A percentile compares a stretch with the other conserved stretches of the same genome.
phyloP scores from a whole-genome alignment of 2,113 vertebrate species.

The Bungarus multicinctus region DNA sequence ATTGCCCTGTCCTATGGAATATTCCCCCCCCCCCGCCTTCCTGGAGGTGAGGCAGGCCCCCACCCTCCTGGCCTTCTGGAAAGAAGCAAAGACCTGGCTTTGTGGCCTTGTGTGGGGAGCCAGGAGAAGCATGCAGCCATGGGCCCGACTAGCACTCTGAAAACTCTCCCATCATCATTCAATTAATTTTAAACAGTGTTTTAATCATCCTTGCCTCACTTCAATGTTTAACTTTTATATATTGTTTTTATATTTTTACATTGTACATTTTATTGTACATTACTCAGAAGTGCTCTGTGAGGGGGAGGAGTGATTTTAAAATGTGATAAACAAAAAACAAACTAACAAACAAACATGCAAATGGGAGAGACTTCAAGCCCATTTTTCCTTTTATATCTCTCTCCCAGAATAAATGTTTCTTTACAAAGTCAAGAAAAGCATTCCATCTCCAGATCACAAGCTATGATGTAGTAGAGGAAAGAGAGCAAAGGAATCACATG shows the following conservation, averaged over 20 bases:
- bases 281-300: not conserved
- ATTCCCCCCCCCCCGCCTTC: no score
- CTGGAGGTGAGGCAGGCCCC: not conserved
- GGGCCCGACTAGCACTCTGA: not conserved
- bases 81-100: not conserved
- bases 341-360: not conserved
- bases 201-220: not conserved
- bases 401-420: not conserved
- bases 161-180: not conserved
- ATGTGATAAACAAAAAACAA: not conserved
- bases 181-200: not conserved
- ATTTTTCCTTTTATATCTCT: not conserved
- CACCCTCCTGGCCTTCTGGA: not conserved
- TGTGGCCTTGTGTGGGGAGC: not conserved
- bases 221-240: not conserved
- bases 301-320: not conserved
- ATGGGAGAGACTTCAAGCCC: not conserved
- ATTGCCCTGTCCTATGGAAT: not conserved
- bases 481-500: not conserved
- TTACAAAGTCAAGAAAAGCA: not conserved
- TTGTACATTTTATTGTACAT: not conserved
- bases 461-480: not conserved
- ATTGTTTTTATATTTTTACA: not conserved
- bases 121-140: not conserved
- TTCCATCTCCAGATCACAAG: not conserved